Evolutionary conservation across 2,113 vertebrate genomes (phyloP).

Genomic region (Rhineura floridana): DNA sequence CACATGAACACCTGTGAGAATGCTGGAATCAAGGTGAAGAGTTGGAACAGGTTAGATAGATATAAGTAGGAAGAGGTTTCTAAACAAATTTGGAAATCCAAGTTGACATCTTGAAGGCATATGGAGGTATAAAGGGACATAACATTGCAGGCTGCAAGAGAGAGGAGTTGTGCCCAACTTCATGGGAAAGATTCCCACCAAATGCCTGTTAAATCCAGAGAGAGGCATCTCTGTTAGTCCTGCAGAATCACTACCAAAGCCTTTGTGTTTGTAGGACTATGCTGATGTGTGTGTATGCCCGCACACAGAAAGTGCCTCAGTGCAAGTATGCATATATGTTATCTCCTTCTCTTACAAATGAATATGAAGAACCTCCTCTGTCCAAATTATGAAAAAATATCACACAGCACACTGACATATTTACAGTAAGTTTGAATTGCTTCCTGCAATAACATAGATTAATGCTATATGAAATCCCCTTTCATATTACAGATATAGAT

Average conservation of each 20-base stretch:
- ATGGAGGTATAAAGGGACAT: not conserved
- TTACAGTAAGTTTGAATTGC: conserved; percentile 1
- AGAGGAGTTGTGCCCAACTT: not conserved
- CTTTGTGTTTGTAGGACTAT: not conserved
- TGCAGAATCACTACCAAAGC: not conserved
- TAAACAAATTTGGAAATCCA: not conserved
- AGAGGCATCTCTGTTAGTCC: not conserved
- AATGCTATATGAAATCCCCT: not conserved
- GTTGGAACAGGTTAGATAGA: not conserved
- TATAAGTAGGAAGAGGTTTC: not conserved
- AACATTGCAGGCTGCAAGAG: not conserved
- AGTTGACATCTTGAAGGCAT: not conserved
- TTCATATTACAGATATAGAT: conserved; percentile 6
- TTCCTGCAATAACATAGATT: accelerated
- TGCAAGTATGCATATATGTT: not conserved
- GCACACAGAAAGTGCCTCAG: accelerated
- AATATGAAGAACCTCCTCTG: not conserved
- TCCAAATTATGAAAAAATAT: not conserved
- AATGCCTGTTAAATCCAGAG: accelerated
- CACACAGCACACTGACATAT: not conserved
- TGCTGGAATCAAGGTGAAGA: not conserved
- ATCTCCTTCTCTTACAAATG: not conserved
- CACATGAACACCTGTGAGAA: too few relatives aligned
- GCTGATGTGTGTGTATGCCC: not conserved
- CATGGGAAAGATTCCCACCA: not conserved